Base-by-base conservation (phyloP, 1,140 invertebrate species). In the Onthophagus taurus region DNA sequence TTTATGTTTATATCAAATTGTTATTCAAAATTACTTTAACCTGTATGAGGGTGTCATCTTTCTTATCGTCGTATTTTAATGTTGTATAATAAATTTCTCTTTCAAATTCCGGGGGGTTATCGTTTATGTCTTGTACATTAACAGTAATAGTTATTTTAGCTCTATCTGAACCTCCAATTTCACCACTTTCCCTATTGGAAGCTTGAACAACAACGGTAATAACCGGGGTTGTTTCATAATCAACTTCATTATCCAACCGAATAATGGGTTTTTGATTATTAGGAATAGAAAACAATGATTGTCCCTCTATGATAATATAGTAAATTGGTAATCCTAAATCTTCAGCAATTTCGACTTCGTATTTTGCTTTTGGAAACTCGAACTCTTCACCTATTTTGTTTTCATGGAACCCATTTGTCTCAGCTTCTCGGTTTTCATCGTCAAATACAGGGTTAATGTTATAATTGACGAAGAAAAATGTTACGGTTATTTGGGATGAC, bases 41-140 rank as follows among this genome's bases (percentile, higher is more conserved):
- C 54, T 7, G 6, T 61, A n/a, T n/a, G n/a, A n/a, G n/a, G n/a
- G n/a, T n/a, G n/a, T n/a, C n/a, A n/a, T n/a, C n/a, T n/a, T n/a
- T n/a, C n/a, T n/a, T n/a, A n/a, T n/a, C n/a, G n/a, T n/a, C n/a
- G n/a, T n/a, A n/a, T n/a, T n/a, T n/a, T n/a, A n/a, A n/a, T n/a
- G n/a, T n/a, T n/a, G n/a, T n/a, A n/a, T n/a, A 71, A 69, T 49
- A 54, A 53, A 3, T 6, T 64, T 23, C 0, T 53, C 38, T n/a
- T 4, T 53, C 50, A 56, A 76, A 76, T 19, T 51, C 55, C 12
- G 73, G 73, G 16, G 56, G 29, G 51, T 67, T 67, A 14, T 74
- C 72, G 49, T 75, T 67, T 2, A 66, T 61, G 55, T 76, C 72
- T 24, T 63, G 44, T 37, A 37, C 35, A 6, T 2, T 12, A n/a